Conservation (phyloP, 2,113 vertebrate species). For the Craseonycteris thonglongyai region DNA sequence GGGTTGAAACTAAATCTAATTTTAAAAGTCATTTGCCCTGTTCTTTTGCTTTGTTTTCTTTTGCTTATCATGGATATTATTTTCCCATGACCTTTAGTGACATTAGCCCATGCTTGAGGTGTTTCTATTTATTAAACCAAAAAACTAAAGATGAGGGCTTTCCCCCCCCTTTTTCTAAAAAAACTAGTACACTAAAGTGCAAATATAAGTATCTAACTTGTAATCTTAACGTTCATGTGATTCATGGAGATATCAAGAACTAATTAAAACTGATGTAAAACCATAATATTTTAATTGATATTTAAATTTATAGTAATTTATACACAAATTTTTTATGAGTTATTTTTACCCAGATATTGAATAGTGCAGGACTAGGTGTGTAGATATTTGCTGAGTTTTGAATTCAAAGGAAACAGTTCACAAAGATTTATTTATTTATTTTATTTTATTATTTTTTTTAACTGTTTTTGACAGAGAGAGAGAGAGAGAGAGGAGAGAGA, state of each 20-base stretch:
- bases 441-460: too few species aligned
- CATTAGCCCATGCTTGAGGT: not conserved
- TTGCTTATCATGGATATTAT: not conserved
- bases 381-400: constrained; percentile 23
- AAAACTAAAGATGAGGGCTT: not conserved
- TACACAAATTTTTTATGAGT: constrained; percentile 31
- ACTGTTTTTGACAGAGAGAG: too few species aligned
- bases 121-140: not conserved
- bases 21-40: not conserved
- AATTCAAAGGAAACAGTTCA: constrained; percentile 49
- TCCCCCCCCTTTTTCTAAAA: not conserved
- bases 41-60: constrained; percentile 31
- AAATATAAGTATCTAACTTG: not conserved
- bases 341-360: constrained; percentile 43
- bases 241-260: not conserved
- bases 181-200: not conserved
- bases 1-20: constrained; percentile 60
- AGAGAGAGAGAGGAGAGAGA: too few species aligned
- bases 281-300: constrained; percentile 33
- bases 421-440: constrained; percentile 35
- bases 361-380: constrained; percentile 54
- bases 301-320: constrained; percentile 8
- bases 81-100: constrained; percentile 7
- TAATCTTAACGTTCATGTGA: not conserved
- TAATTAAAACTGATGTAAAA: constrained; percentile 17